Conservation (phyloP, 2,113 vertebrate species). For the Psilopsiagon aymara region DNA sequence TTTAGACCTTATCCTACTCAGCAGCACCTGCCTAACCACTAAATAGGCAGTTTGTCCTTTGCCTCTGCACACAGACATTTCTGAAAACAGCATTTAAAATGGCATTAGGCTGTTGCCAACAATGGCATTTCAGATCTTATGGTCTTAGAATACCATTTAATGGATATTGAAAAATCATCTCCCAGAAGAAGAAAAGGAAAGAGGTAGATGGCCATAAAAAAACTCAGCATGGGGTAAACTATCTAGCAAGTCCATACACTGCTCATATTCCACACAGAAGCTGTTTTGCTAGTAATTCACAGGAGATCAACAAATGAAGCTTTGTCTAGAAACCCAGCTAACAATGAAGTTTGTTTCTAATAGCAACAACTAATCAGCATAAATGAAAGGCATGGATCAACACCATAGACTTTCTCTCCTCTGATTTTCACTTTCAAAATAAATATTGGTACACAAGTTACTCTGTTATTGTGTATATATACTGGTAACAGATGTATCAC, state of each 20-base stretch:
- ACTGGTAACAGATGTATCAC: neutral
- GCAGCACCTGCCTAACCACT: neutral
- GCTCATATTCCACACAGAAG: neutral
- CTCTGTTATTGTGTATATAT: neutral
- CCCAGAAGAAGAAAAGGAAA: neutral
- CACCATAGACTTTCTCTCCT: neutral
- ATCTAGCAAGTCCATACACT: neutral
- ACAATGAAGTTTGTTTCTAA: neutral
- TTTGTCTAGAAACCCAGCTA: neutral
- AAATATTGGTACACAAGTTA: neutral
- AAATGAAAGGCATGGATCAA: neutral
- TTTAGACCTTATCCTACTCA: neutral
- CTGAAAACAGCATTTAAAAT: neutral
- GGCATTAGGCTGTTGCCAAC: neutral
- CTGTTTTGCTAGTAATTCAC: neutral
- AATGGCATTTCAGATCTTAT: too few species aligned
- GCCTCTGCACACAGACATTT: neutral
- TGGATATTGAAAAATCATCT: neutral
- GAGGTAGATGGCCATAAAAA: neutral
- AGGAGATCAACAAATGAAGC: neutral
- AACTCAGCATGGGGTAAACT: neutral
- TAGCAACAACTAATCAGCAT: neutral
- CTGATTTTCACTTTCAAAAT: neutral
- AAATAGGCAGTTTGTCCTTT: neutral
- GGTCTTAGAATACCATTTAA: neutral